Evolutionary conservation across 2,113 vertebrate genomes (phyloP).

Genomic region (Girardinichthys multiradiatus): DNA sequence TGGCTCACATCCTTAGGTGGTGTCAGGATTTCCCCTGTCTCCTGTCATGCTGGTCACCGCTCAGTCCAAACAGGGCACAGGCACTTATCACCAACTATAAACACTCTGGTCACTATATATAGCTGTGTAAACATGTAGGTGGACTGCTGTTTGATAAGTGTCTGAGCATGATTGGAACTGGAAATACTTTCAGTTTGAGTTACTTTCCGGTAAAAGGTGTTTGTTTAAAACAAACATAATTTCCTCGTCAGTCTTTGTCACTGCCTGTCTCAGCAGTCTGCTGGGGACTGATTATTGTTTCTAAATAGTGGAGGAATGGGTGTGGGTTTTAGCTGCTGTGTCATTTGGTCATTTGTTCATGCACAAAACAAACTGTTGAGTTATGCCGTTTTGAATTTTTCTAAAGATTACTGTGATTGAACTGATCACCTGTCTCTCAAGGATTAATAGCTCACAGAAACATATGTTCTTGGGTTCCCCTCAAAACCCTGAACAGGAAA

Average conservation of each 20-base stretch:
- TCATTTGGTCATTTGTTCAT: neutral
- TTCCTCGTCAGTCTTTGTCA: conserved; percentile 56
- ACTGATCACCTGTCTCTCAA: too few species aligned
- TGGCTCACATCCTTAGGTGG: conserved; percentile 35
- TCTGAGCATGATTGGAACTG: conserved; percentile 40
- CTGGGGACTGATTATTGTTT: conserved; percentile 21
- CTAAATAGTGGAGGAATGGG: neutral
- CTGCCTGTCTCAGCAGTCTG: conserved; percentile 42
- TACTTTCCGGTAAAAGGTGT: conserved; percentile 53
- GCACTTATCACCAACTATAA: conserved; percentile 58
- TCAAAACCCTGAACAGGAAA: neutral
- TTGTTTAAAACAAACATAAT: conserved; percentile 31
- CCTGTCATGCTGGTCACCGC: conserved; percentile 46
- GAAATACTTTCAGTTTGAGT: conserved; percentile 37
- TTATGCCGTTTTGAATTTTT: neutral
- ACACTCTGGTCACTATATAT: conserved; percentile 58
- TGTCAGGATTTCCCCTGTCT: conserved; percentile 73
- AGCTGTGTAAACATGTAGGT: conserved; percentile 62
- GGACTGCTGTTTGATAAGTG: conserved; percentile 52
- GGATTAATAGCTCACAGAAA: neutral
- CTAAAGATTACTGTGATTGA: neutral
- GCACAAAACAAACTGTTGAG: neutral
- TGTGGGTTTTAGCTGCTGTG: neutral
- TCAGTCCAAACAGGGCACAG: conserved; percentile 49
- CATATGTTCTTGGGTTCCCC: neutral